Conservation (phyloP, 1,140 invertebrate species). For the Drosophila oshimai region DNA sequence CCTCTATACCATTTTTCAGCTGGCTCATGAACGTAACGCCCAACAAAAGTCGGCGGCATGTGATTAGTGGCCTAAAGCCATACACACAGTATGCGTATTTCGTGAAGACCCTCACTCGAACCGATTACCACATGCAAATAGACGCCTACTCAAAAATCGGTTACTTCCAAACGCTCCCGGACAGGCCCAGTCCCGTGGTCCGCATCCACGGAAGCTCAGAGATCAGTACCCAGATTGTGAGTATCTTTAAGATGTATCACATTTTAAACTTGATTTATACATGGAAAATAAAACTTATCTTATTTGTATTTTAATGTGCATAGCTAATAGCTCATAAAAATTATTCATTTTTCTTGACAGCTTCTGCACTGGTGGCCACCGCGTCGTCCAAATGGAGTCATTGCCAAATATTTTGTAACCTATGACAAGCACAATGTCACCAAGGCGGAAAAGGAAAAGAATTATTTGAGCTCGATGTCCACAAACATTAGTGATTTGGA, state of each 20-base stretch:
- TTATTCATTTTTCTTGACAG: not conserved
- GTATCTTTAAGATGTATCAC: too few species aligned
- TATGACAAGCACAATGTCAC: conserved; percentile 45
- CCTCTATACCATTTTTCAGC: conserved; percentile 31
- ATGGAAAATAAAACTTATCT: too few species aligned
- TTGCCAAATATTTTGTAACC: conserved; percentile 51
- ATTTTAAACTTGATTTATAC: too few species aligned
- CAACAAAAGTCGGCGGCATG: conserved; percentile 71
- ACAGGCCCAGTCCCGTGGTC: conserved; percentile 53
- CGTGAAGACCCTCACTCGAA: conserved; percentile 93
- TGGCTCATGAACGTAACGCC: conserved; percentile 80
- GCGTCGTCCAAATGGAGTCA: conserved; percentile 56
- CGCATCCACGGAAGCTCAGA: conserved; percentile 47
- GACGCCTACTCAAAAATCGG: conserved; percentile 89
- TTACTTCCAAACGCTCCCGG: conserved; percentile 89
- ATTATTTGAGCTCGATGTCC: conserved; percentile 15
- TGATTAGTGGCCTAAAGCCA: conserved; percentile 88
- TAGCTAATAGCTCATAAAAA: too few species aligned
- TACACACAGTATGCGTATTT: conserved; percentile 95
- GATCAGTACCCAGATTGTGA: conserved; percentile 50
- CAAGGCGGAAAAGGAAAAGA: conserved; percentile 17
- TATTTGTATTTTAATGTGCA: not conserved
- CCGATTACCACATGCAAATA: conserved; percentile 86
- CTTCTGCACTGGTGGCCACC: conserved; percentile 75
- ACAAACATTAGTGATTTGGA: not conserved